Base-by-base conservation (phyloP, 1,140 invertebrate species). In the Drosophila nebulosa region DNA sequence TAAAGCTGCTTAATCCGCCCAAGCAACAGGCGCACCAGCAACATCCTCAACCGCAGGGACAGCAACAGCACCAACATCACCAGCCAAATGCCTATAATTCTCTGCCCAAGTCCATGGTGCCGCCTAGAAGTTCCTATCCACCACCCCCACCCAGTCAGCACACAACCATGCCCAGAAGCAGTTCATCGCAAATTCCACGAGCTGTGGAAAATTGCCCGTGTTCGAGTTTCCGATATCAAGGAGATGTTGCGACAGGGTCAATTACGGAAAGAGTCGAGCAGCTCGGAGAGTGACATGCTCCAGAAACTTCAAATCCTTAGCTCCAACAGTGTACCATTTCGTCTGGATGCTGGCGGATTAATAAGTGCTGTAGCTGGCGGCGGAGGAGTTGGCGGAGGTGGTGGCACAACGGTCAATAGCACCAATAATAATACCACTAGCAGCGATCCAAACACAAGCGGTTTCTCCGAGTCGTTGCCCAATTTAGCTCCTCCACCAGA, bases 111-210 rank as follows among this genome's bases (percentile, higher is more conserved):
- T 79, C 72, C 4, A 81, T 86, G 68, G 66, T 93, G 89, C 93
- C 93, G 78, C 93, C 93, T 16, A 91, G 93, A 74, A 94, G 93
- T 91, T 94, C 93, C 70, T 94, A 93, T 89, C 93, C 93, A 74
- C 93, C 93, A 3, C 74, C 70, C 0, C 81, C 81, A n/a, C 81
- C 74, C 91, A 90, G 76, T 58, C 73, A 90, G 51, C 76, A 88
- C 30, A 89, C 74, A 10, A 86, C 86, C 4, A 90, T 91, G 80
- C 89, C 89, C 4, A 36, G 90, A 3, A 91, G 90, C 59, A 91
- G 64, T 30, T 74, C 80, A 12, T 88, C 85, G 3, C 84, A 89
- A 21, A 90, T 90, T 26, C 88, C 89, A 0, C 56, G 88, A 0
- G 86, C 90, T 4, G 90, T 91, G 51, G 90, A 91, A 91, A 61